Evolutionary conservation across 2,113 vertebrate species (phyloP).

Genomic region (Thamnophis sirtalis): DNA sequence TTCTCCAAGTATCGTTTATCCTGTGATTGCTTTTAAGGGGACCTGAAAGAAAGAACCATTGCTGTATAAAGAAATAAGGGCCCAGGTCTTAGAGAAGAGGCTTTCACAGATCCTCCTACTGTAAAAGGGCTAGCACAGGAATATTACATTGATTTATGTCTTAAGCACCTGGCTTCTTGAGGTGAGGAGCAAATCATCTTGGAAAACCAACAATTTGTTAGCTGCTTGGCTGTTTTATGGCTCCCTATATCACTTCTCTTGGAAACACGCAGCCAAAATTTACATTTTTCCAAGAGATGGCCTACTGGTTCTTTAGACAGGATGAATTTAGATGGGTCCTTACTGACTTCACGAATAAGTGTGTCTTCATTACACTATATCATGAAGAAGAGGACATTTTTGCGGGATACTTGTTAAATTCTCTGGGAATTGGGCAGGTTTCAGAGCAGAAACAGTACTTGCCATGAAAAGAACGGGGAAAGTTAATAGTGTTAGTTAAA

Average conservation of each 20-base stretch:
- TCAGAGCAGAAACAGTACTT: not conserved
- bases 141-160: not conserved
- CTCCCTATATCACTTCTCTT: not conserved
- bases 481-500: slow-evolving; percentile 20
- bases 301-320: not conserved
- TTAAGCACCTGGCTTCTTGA: not conserved
- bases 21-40: slow-evolving; percentile 60
- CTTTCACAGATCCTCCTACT: not conserved
- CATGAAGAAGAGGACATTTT: not conserved
- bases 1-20: slow-evolving; percentile 61
- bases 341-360: not conserved
- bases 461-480: not conserved
- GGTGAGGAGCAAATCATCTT: not conserved
- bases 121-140: not conserved
- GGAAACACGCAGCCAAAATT: not conserved
- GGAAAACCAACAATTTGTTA: not conserved
- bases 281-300: not conserved
- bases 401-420: not conserved
- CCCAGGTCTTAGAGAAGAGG: not conserved
- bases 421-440: not conserved
- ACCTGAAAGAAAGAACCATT: slow-evolving; percentile 36
- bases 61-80: slow-evolving; percentile 48
- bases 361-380: not conserved
- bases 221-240: not conserved
- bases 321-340: not conserved